Conservation (phyloP, 2,113 vertebrate species). For the Crotalus viridis region DNA sequence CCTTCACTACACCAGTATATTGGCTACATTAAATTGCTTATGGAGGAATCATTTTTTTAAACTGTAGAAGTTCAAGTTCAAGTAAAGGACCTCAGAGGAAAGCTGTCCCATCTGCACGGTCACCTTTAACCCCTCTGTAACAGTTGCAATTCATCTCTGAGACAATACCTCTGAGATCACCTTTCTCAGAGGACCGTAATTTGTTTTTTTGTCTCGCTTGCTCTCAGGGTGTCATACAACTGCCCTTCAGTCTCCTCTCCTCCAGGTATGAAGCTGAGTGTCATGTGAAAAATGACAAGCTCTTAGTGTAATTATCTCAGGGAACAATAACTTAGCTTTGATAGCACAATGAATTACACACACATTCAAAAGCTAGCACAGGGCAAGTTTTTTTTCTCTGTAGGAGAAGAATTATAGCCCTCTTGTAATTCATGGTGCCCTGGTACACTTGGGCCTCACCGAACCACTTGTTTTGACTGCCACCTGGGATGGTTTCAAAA, state of each 20-base stretch:
- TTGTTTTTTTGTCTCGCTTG: background rate
- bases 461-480: background rate
- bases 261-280: background rate
- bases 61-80: constrained; percentile 45
- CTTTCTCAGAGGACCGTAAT: background rate
- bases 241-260: background rate
- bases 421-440: background rate
- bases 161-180: background rate
- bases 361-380: background rate
- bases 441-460: background rate
- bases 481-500: background rate
- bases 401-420: background rate
- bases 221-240: background rate
- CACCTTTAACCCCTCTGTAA: background rate
- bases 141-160: background rate
- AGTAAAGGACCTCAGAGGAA: constrained; percentile 37
- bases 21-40: constrained; percentile 50
- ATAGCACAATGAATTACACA: background rate
- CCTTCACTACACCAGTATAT: constrained; percentile 62
- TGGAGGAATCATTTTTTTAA: constrained; percentile 34
- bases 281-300: background rate
- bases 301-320: constrained; percentile 7
- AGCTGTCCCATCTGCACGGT: constrained; percentile 14
- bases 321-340: background rate
- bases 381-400: background rate